phyloP scores from a whole-genome alignment of 2,888 invertebrate genomes.

The Baccha elongata region DNA sequence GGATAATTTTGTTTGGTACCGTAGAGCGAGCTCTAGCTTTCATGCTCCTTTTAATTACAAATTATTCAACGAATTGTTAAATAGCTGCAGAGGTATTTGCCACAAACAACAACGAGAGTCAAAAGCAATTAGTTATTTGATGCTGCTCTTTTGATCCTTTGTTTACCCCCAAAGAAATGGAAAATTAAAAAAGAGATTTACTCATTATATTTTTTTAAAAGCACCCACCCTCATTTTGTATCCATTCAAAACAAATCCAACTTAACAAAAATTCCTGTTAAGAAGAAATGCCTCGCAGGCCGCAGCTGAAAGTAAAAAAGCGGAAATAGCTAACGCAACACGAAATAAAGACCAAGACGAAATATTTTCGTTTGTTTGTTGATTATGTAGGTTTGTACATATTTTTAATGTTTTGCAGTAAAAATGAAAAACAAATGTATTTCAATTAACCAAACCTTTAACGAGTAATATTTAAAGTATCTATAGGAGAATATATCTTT shows the following conservation, averaged over 20 bases:
- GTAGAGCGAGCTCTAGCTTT: too few relatives aligned
- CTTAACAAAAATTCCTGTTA: slow-evolving; percentile 5
- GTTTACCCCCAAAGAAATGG: slow-evolving; percentile 54
- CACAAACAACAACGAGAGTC: slow-evolving; percentile 40
- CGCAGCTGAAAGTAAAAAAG: slow-evolving; percentile 67
- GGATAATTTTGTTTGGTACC: too few relatives aligned
- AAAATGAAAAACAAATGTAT: too few relatives aligned
- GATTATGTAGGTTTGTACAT: too few relatives aligned
- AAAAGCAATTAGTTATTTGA: slow-evolving; percentile 67
- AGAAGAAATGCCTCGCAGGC: slow-evolving; percentile 57
- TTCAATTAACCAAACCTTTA: too few relatives aligned
- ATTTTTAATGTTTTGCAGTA: too few relatives aligned
- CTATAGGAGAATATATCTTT: too few relatives aligned
- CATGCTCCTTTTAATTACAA: slow-evolving; percentile 49
- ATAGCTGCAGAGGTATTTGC: slow-evolving; percentile 52
- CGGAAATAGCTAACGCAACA: slow-evolving; percentile 55
- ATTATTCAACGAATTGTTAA: slow-evolving; percentile 67
- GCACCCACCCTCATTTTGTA: slow-evolving; percentile 42
- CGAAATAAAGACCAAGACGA: neutral
- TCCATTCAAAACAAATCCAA: slow-evolving; percentile 30
- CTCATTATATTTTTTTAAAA: slow-evolving; percentile 36
- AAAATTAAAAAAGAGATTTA: slow-evolving; percentile 35
- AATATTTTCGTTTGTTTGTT: slow-evolving; percentile 19
- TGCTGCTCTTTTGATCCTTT: slow-evolving; percentile 71
- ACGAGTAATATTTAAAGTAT: too few relatives aligned